Base-by-base conservation (phyloP, 2,888 invertebrate genomes). In the Tethea ocularis region DNA sequence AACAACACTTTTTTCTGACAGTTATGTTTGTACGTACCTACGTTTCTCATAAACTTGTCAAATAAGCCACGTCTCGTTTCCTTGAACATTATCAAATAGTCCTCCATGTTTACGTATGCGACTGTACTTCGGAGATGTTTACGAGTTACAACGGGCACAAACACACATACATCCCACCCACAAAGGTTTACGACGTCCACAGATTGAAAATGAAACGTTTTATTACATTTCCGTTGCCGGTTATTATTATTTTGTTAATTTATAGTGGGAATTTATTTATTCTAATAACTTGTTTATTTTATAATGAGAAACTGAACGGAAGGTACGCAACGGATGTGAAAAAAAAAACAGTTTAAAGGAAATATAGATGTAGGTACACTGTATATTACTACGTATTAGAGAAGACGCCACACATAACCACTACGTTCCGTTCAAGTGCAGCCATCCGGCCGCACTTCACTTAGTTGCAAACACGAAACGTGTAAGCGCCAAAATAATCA, bases 121-220 rank as follows among this genome's bases (percentile, higher is more conserved):
- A 20, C 46, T 46, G 46, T 38, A 38, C 38, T 38, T n/a, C 36
- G 36, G 36, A 36, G 13, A 36, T n/a, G 38, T 46, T 46, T 46
- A 46, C 46, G 46, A 46, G 46, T 46, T 46, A 20, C 20, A 10
- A 20, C 46, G 46, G 41, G 17, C n/a, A 46, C 46, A 20, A 10
- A 46, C 46, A 10, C 1, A 20, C 46, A 46, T 20, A 46, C 46
- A 46, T 46, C 58, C 67, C 72, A 70, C 67, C 67, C 69, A 66
- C 61, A 57, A 57, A n/a, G 46, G 53, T 64, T 68, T 67, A 66
- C 67, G 72, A 71, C 71, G 66, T 69, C 67, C 71, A 69, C 60
- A 67, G 64, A 72, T 71, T 62, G 63, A 20, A 69, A 72, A 70
- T 62, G 67, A 67, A 72, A 62, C 63, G 58, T 56, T 51, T 63